Base-by-base conservation (phyloP, 2,888 invertebrate species). In the Lacanobia wlatinum region DNA sequence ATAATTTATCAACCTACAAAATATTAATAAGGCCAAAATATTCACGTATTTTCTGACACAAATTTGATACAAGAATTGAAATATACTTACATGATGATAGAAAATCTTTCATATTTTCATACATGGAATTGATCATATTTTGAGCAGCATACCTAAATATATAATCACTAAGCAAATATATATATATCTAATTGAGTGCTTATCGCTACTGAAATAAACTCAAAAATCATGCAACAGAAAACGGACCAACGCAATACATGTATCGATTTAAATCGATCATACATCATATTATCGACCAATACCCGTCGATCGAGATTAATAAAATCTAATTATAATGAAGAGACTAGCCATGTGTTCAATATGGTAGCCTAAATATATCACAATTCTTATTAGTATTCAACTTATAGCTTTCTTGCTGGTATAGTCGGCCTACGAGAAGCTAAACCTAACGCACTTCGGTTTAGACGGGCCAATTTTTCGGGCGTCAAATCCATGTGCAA, bases 321-420 rank as follows among this genome's bases (percentile, higher is more conserved):
- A 50, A 70, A 52, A 46, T 72, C 38, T 40, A 53, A 34, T 18
- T 43, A 63, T 23, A 6, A 53, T 62, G 18, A 75, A 60, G 53
- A 73, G 56, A 74, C 70, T 69, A 60, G 52, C 73, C 74, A 61
- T 59, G 78, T 78, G 78, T 78, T 78, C 78, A 79, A 74, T 61
- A 64, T 61, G 59, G 55, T 78, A 73, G 68, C 46, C 43, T 61
- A 64, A 61, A 38, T 68, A 38, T 59, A 78, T 48, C 53, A 23
- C 10, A 3, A 53, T 50, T 38, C 12, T 56, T 10, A n/a, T n/a
- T 40, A 21, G 23, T 23, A 48, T 68, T 21, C 50, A 61, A 21
- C 10, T 52, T 9, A 34, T 38, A 76, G 23, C 18, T 28, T 65
- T 52, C 1, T 52, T 56, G 18, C 10, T 61, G 1, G 14, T 34